These are phyloP conservation scores for Zophobas atratus DNA, from an alignment of 1,140 invertebrate species.

Conservation along the genomic window DNA sequence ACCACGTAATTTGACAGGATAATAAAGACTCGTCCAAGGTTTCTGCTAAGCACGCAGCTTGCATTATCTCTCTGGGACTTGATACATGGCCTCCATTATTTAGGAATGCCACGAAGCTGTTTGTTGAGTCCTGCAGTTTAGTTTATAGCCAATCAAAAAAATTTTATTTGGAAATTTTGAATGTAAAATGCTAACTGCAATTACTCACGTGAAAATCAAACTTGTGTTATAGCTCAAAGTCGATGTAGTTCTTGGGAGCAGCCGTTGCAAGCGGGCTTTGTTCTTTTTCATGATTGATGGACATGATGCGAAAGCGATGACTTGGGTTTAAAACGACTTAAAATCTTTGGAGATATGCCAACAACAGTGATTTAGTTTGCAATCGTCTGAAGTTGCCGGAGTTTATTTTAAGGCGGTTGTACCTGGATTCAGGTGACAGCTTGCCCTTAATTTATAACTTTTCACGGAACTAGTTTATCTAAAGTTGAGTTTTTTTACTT, in stretches of 20 bases:
- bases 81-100: conserved; percentile 56
- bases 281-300: conserved; percentile 36
- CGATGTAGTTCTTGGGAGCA: not conserved
- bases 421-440: conserved; percentile 9
- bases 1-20: conserved; percentile 56
- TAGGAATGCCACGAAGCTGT: conserved; percentile 51
- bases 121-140: conserved; percentile 9
- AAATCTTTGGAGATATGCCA: conserved; percentile 38
- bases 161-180: conserved; percentile 18
- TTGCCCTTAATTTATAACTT: conserved; percentile 19
- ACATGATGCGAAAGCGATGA: conserved; percentile 43
- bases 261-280: not conserved
- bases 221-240: not conserved
- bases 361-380: conserved; percentile 25
- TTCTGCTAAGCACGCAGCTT: conserved; percentile 54
- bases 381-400: conserved; percentile 7
- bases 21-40: conserved; percentile 55
- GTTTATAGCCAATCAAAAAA: conserved; percentile 14
- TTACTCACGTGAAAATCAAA: not conserved
- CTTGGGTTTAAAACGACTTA: conserved; percentile 11
- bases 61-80: conserved; percentile 54
- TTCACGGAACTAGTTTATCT: not conserved
- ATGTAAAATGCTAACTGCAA: not conserved
- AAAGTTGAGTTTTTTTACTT: not conserved
- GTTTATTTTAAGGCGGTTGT: conserved; percentile 11